Evolutionary conservation across 2,113 vertebrate genomes (phyloP).

Genomic region (Macquaria ambigua): DNA sequence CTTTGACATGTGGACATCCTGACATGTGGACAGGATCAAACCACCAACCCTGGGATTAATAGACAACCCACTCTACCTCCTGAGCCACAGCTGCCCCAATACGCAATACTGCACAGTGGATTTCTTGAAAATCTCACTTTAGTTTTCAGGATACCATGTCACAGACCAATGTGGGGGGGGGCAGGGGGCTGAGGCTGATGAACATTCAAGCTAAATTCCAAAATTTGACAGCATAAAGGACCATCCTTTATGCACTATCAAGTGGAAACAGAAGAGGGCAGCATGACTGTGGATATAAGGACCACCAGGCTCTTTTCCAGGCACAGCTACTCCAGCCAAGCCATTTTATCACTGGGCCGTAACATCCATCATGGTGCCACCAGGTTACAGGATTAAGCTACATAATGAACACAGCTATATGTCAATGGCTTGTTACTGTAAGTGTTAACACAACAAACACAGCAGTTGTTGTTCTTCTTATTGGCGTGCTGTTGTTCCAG

Average conservation of each 20-base stretch:
- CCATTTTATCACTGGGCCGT: slow-evolving; percentile 21
- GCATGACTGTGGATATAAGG: not conserved
- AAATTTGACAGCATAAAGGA: not conserved
- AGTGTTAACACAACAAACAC: not conserved
- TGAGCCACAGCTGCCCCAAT: too few species aligned
- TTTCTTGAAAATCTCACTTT: not conserved
- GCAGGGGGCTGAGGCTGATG: not conserved
- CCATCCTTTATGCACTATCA: not conserved
- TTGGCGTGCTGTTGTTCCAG: not conserved
- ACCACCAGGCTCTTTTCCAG: slow-evolving; percentile 9
- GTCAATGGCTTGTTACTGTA: slow-evolving; percentile 20
- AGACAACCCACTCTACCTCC: too few species aligned
- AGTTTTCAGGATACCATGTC: not conserved
- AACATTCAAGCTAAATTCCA: not conserved
- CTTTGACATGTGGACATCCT: too few species aligned
- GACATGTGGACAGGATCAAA: too few species aligned
- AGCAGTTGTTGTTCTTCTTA: not conserved
- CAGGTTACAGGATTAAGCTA: slow-evolving; percentile 35
- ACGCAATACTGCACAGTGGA: too few species aligned
- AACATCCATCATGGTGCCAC: slow-evolving; percentile 57
- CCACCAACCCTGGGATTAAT: too few species aligned
- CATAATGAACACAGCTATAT: slow-evolving; percentile 43
- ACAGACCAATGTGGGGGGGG: too few species aligned
- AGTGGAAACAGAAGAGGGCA: slow-evolving; percentile 17
- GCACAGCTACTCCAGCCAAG: slow-evolving; percentile 10